Evolutionary conservation across 2,113 vertebrate genomes (phyloP).

Genomic region (Odocoileus virginianus): DNA sequence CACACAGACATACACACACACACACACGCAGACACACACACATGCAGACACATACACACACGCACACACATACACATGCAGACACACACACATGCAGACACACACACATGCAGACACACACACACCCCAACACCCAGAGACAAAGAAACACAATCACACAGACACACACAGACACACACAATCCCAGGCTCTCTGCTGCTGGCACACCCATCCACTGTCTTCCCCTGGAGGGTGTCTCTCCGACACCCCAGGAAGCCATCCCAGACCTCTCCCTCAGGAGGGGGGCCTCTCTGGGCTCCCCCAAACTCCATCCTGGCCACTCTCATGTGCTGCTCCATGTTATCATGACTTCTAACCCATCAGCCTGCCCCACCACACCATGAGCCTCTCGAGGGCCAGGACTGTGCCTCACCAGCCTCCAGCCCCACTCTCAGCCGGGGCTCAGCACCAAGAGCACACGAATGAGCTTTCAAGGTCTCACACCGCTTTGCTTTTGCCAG

Average conservation of each 20-base stretch:
- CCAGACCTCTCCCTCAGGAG: background rate
- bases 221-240: background rate
- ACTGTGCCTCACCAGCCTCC: background rate
- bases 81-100: background rate
- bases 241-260: background rate
- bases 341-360: rapidly evolving
- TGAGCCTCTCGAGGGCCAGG: background rate
- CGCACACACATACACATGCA: background rate
- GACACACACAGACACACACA: background rate
- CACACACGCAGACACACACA: background rate
- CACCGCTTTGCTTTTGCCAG: background rate
- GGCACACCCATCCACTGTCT: background rate
- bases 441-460: background rate
- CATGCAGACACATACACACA: background rate
- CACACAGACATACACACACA: background rate
- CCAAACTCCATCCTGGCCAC: rapidly evolving
- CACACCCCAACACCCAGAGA: background rate
- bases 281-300: background rate
- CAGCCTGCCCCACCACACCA: background rate
- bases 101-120: background rate
- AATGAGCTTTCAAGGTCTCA: background rate
- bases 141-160: background rate
- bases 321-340: rapidly evolving
- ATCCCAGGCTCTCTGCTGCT: background rate
- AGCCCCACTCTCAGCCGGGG: background rate